Conservation (phyloP, 2,888 invertebrate genomes). For the Rhodophaea formosa region DNA sequence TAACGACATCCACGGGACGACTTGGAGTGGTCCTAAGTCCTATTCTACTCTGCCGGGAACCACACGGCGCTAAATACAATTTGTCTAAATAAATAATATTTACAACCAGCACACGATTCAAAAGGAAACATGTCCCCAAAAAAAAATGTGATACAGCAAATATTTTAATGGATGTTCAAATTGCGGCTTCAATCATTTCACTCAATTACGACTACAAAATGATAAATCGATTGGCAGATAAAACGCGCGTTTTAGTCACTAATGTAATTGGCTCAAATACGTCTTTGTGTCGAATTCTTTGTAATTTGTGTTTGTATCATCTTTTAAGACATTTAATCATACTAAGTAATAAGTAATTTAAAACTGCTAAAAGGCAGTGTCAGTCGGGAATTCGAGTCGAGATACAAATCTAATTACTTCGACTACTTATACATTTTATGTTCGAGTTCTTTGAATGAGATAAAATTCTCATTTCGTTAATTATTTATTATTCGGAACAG, state of each 20-base stretch:
- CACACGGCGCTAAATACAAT: no score
- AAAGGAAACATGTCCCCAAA: no score
- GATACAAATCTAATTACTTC: not conserved
- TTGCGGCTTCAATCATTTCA: not conserved
- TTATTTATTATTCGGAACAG: not conserved
- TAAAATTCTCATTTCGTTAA: conserved; percentile 3
- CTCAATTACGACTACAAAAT: conserved; percentile 1
- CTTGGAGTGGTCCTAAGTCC: no score
- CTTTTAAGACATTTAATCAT: conserved; percentile 8
- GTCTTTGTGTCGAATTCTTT: conserved; percentile 8
- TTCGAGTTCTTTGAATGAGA: not conserved
- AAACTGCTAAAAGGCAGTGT: conserved; percentile 1
- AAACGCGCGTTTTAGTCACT: conserved; percentile 2
- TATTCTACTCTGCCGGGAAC: no score
- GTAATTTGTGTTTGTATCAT: conserved; percentile 10
- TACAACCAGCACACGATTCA: no score
- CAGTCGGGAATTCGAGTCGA: not conserved
- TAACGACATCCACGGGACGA: no score
- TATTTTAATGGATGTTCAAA: conserved; percentile 10
- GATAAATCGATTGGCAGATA: conserved; percentile 9
- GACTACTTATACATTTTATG: not conserved
- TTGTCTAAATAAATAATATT: no score
- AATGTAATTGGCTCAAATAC: conserved; percentile 11
- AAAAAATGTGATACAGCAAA: not conserved
- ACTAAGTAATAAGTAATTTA: conserved; percentile 6